A percentile compares a stretch with the other conserved stretches of the same genome.
Evolutionary conservation across 1,140 invertebrate species (phyloP).

Genomic region (Drosophila arawakana): DNA sequence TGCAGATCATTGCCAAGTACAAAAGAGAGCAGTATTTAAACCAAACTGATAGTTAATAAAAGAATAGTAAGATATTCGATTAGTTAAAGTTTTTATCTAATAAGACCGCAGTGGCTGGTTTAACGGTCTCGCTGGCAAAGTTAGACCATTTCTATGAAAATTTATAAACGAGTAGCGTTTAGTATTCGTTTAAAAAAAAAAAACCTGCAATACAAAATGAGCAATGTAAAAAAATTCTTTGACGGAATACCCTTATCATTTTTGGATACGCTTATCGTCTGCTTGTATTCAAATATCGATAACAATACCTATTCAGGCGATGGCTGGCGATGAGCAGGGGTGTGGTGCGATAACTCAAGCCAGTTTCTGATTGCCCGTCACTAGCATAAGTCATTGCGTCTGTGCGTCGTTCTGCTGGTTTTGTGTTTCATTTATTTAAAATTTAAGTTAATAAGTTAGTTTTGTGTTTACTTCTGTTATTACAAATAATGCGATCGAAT

Average conservation of each 20-base stretch:
- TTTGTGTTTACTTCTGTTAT: constrained; percentile 54
- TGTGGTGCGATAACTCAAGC: constrained; percentile 48
- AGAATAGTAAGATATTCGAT: neutral
- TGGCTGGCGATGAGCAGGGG: constrained; percentile 28
- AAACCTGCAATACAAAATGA: too few relatives aligned
- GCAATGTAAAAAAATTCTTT: too few relatives aligned
- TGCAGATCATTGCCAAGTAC: constrained; percentile 52
- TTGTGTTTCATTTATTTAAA: constrained; percentile 54
- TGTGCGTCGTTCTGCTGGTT: constrained; percentile 40
- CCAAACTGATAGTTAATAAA: constrained; percentile 20
- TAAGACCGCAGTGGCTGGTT: too few relatives aligned
- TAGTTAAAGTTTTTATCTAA: too few relatives aligned
- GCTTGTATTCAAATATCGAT: constrained; percentile 16
- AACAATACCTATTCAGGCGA: neutral
- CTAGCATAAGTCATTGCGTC: constrained; percentile 51
- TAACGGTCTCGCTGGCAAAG: too few relatives aligned
- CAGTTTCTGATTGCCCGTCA: constrained; percentile 40
- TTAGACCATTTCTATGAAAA: too few relatives aligned
- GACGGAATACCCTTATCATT: too few relatives aligned
- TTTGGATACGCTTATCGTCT: neutral
- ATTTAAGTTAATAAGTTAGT: constrained; percentile 50
- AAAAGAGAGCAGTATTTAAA: constrained; percentile 46
- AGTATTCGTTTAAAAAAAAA: too few relatives aligned
- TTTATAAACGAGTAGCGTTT: too few relatives aligned
- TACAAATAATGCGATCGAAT: constrained; percentile 49